phyloP scores from a whole-genome alignment of 2,888 invertebrate genomes.

The Patella caerulea region DNA sequence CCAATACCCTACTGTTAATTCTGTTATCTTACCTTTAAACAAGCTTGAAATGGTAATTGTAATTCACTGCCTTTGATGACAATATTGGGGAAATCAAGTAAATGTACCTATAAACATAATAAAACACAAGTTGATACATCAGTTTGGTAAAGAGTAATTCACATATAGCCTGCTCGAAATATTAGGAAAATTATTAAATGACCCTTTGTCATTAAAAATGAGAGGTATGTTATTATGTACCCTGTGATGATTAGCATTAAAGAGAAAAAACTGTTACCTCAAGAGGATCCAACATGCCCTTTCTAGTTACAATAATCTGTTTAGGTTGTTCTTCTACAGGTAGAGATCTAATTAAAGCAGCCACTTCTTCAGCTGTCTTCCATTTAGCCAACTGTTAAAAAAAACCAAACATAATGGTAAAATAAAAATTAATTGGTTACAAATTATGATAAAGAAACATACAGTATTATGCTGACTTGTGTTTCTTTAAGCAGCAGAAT shows the following conservation, averaged over 20 bases:
- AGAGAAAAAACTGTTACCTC: constrained; percentile 75
- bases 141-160: no score
- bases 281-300: constrained; percentile 99
- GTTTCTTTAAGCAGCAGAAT: no score
- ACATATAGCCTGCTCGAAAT: no score
- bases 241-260: no score
- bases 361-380: constrained; percentile 99
- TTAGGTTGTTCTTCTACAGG: constrained; percentile 99
- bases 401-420: neutral
- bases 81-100: constrained; percentile 99
- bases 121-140: neutral
- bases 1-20: neutral
- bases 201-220: no score
- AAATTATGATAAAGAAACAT: neutral
- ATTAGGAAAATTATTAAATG: no score
- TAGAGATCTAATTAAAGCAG: constrained; percentile 96
- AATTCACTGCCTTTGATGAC: constrained; percentile 99
- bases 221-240: no score
- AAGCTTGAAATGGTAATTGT: constrained; percentile 96
- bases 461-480: no score
- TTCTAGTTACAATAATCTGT: constrained; percentile 99
- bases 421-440: neutral
- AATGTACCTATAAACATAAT: constrained; percentile 80
- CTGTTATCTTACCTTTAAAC: constrained; percentile 81
- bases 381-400: constrained; percentile 89